A percentile compares a stretch with the other conserved stretches of the same genome.
Conservation (phyloP, 2,888 invertebrate genomes). For the Phytoseiulus persimilis region DNA sequence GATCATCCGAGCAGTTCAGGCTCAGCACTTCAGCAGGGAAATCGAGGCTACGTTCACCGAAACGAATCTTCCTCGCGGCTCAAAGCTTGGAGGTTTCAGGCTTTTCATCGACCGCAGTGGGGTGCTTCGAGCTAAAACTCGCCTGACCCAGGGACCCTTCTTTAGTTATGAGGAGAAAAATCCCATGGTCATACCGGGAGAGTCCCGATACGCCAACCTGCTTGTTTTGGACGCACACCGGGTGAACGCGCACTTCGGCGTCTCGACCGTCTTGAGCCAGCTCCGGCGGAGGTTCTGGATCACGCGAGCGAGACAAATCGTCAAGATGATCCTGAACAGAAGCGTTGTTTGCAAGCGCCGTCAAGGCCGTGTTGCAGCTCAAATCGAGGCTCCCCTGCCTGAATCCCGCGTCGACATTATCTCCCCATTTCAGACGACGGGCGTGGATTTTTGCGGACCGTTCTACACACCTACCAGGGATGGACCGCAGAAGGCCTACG, state of each 20-base stretch:
- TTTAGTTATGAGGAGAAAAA: too few species aligned
- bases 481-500: too few species aligned
- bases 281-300: not conserved
- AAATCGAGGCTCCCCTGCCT: too few species aligned
- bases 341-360: not conserved
- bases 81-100: not conserved
- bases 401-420: too few species aligned
- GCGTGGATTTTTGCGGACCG: too few species aligned
- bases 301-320: not conserved
- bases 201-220: not conserved
- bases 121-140: not conserved
- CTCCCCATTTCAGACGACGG: too few species aligned
- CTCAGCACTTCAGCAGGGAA: not conserved
- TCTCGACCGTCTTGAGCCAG: not conserved
- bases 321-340: not conserved
- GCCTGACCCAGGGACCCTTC: not conserved
- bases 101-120: not conserved
- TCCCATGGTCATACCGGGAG: not conserved
- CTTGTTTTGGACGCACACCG: not conserved
- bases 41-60: too few species aligned
- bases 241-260: constrained; percentile 8
- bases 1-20: not conserved
- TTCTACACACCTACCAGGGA: too few species aligned
- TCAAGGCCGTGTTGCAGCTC: too few species aligned
- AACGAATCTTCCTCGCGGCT: not conserved